phyloP scores from a whole-genome alignment of 2,888 invertebrate genomes.

The Eupithecia subfuscata region DNA sequence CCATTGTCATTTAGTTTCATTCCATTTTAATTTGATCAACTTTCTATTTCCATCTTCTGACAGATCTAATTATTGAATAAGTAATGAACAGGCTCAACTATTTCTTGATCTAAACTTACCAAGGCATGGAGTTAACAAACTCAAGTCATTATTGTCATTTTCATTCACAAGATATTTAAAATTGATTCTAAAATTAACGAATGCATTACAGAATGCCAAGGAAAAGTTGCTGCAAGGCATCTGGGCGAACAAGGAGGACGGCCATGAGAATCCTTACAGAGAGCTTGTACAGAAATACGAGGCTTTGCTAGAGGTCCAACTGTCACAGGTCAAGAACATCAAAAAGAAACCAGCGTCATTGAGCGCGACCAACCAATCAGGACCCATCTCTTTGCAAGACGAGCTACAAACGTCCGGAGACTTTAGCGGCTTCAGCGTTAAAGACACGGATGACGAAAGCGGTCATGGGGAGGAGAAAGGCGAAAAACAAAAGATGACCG shows the following conservation, averaged over 20 bases:
- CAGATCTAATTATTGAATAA: constrained; percentile 14
- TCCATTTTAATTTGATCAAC: constrained; percentile 26
- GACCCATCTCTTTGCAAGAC: constrained; percentile 86
- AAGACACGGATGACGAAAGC: constrained; percentile 87
- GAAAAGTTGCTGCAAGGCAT: constrained; percentile 80
- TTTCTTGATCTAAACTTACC: constrained; percentile 29
- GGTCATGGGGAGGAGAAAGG: constrained; percentile 85
- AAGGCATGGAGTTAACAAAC: constrained; percentile 34
- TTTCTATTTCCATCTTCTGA: constrained; percentile 23
- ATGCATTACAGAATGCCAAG: constrained; percentile 74
- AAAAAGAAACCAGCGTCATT: constrained; percentile 66
- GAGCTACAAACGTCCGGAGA: constrained; percentile 90
- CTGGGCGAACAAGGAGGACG: constrained; percentile 81
- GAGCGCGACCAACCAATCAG: constrained; percentile 68
- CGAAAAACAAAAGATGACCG: constrained; percentile 74
- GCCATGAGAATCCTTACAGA: constrained; percentile 88
- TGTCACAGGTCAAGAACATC: constrained; percentile 84
- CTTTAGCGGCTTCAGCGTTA: constrained; percentile 86
- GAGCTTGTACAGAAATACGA: constrained; percentile 94
- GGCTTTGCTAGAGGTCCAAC: constrained; percentile 90
- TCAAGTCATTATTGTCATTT: constrained; percentile 24
- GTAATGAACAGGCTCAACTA: constrained; percentile 20
- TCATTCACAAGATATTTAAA: constrained; percentile 3
- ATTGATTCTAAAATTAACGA: constrained; percentile 31
- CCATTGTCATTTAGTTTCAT: constrained; percentile 24